Evolutionary conservation across 2,113 vertebrate species (phyloP).

Genomic region (Istiophorus platypterus): DNA sequence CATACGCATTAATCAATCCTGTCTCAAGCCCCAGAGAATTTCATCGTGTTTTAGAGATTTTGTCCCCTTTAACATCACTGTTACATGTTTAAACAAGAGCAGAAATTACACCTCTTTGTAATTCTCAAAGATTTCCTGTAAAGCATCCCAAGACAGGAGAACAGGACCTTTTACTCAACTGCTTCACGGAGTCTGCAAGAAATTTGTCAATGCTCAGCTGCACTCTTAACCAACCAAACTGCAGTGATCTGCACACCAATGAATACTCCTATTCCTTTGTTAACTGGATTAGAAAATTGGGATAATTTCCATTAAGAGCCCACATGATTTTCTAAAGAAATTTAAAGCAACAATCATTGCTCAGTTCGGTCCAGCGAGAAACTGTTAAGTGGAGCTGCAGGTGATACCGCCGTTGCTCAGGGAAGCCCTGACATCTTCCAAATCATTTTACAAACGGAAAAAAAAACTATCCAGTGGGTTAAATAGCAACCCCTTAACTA

Average conservation of each 20-base stretch:
- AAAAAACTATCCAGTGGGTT: too few relatives aligned
- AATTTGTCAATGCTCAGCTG: slow-evolving; percentile 28
- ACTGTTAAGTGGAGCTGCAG: too few relatives aligned
- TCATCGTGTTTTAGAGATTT: not conserved
- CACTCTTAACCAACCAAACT: slow-evolving; percentile 37
- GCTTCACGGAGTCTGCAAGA: slow-evolving; percentile 48
- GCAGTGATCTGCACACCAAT: slow-evolving; percentile 19
- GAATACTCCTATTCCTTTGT: slow-evolving; percentile 20
- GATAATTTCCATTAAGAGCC: slow-evolving; percentile 12
- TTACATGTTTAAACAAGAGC: not conserved
- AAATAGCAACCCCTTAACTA: not conserved
- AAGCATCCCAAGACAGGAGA: slow-evolving; percentile 1
- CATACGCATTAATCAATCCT: not conserved
- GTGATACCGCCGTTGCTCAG: not conserved
- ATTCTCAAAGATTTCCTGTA: slow-evolving; percentile 16
- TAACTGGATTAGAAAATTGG: slow-evolving; percentile 30
- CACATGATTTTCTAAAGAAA: slow-evolving; percentile 8
- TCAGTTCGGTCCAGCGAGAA: not conserved
- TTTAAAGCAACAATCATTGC: not conserved
- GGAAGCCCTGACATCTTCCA: not conserved
- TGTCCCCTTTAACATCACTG: not conserved
- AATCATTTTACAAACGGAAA: too few relatives aligned
- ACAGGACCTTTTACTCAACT: slow-evolving; percentile 19
- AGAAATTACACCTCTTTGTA: slow-evolving; percentile 7
- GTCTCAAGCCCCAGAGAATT: not conserved